A percentile compares a stretch with the other conserved stretches of the same genome.
These are phyloP conservation scores for Crematogaster levior DNA, from an alignment of 2,888 invertebrate species.

Conservation along the genomic window DNA sequence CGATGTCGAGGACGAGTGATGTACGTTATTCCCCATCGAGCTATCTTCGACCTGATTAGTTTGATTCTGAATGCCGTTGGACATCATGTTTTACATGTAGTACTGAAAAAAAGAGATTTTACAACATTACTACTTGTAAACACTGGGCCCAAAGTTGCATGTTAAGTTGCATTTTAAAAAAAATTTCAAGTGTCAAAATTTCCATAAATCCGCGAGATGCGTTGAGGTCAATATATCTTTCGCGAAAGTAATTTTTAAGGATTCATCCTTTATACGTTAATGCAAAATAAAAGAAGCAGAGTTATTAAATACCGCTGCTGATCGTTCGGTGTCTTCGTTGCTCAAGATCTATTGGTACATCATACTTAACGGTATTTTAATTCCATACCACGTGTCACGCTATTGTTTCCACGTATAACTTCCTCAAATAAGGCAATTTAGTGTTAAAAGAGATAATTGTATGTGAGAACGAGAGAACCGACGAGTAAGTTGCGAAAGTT, in stretches of 20 bases:
- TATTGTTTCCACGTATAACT: neutral
- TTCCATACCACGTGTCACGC: neutral
- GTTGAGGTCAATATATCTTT: no score
- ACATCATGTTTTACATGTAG: constrained; percentile 71
- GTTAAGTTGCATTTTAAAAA: no score
- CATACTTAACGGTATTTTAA: constrained; percentile 20
- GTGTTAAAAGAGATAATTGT: neutral
- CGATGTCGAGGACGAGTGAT: constrained; percentile 61
- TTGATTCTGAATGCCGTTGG: constrained; percentile 75
- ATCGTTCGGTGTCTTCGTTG: neutral
- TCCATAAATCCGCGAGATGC: no score
- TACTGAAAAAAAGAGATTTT: constrained; percentile 60
- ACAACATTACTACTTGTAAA: neutral
- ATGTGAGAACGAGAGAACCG: neutral
- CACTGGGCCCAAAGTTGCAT: no score
- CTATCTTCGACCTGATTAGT: constrained; percentile 60
- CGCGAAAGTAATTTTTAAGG: no score
- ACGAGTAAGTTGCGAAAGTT: neutral
- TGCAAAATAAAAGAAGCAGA: neutral
- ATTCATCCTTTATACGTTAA: no score
- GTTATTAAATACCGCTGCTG: neutral
- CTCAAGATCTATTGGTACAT: neutral
- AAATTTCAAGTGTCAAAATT: no score
- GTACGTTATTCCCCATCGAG: constrained; percentile 59
- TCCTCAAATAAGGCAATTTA: neutral